Base-by-base conservation (phyloP, 2,888 invertebrate genomes). In the Oxyteleia sp. region DNA sequence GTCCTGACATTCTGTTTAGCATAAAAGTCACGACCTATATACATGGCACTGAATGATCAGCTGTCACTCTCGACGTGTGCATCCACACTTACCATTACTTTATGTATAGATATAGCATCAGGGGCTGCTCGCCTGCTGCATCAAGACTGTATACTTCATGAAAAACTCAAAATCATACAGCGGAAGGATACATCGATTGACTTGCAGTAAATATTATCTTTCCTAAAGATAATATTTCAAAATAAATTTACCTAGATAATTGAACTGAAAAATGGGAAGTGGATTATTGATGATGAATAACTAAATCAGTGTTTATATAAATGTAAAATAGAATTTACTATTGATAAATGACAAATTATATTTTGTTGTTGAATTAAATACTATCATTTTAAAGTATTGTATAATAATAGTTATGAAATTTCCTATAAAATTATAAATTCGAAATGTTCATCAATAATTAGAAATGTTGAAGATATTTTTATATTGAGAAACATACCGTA, bases 1-100 rank as follows among this genome's bases (percentile, higher is more conserved):
- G 47, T 35, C 20, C 57, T 64, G 75, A 75, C 64, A 57, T 75
- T 75, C 64, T 75, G 75, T 74, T 64, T 74, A 74, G 55, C 74
- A 74, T 74, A 64, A 64, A 74, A 45, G 75, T 75, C 64, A 75
- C 64, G 75, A 64, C 64, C 75, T 64, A 66, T 75, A 64, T 75
- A 38, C 57, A 64, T 13, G 16, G 18, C 29, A 35, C 45, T 63
- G 64, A 75, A 75, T 75, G 64, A 75, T 75, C 64, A 75, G 64
- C 64, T 53, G 63, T 63, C 63, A 74, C 53, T 63, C 53, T 53
- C 55, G 55, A 74, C 63, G 53, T 55, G 63, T 45, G 74, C 63
- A 63, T 63, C 15, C 32, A 63, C 35, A 74, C 63, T 55, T 63
- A 63, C 26, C 63, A 45, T 63, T 74, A 74, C 45, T 55, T 63